Evolutionary conservation across 2,888 invertebrate genomes (phyloP), one percentile per base, ranked within the genome.

Genomic region (Drosophila rellima): DNA sequence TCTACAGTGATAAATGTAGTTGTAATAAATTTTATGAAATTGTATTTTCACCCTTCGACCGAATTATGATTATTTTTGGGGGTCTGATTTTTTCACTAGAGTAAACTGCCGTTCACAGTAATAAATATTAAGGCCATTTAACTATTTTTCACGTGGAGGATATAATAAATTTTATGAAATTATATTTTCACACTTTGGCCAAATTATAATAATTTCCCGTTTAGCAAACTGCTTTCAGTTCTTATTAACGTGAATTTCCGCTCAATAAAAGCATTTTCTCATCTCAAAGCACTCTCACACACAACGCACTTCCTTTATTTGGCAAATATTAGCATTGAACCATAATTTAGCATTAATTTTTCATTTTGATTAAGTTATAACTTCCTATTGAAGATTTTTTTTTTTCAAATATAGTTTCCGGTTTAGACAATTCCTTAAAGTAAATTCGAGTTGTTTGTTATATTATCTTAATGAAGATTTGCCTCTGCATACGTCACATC

Each of bases 401-500:
- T 26, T 54, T 15, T 42, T 31, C 26, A 10, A 10, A n/a, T 45
- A 11, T 54, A 35, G 15, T 57, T 57, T 6, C 13, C 23, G 52
- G 37, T 33, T 10, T 18, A 2, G 5, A 8, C 11, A n/a, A 20
- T 20, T 42, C 29, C 20, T 31, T 13, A 52, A 31, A 10, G 6
- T 2, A 6, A 44, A 5, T 17, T 23, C 20, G 6, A n/a, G 7
- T 10, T 33, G 15, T 29, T 48, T 56, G 63, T 60, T 60, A 64
- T 23, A 57, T 35, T 44, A 31, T 23, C 17, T 47, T 54, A 11
- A 65, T 64, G 31, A 60, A 26, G 52, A 55, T 48, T 31, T 5
- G 5, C 6, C 20, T 39, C 44, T 51, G 48, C 56, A 44, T 66
- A 80, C 64, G 62, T 73, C 80, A 68, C 61, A 45, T 61, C 20